Evolutionary conservation across 2,888 invertebrate genomes (phyloP), one percentile per base, ranked within the genome.

Genomic region (Zygothrica quintamaculata): DNA sequence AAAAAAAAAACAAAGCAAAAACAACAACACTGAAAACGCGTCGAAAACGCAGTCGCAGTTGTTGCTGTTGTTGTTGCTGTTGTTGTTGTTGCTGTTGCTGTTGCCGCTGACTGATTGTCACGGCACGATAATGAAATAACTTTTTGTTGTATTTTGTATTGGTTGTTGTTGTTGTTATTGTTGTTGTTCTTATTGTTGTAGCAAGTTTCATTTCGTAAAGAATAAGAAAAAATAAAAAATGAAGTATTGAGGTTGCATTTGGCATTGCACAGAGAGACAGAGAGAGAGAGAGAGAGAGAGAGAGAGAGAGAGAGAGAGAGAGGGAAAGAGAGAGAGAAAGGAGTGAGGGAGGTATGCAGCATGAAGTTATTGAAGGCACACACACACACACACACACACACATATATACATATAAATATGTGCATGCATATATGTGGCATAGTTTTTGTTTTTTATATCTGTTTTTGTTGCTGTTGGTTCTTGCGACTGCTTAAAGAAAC

Each of bases 111-210:
- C 84, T 86, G 84, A 86, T 81, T 81, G 81, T 79, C 80, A 67
- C 61, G 70, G 69, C 76, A 64, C 73, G 85, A 80, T 80, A 80
- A 75, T 82, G 79, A 82, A 85, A 79, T 69, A 82, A 73, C 69
- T 65, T 65, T 46, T 59, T 58, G 26, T 47, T 34, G 36, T 55
- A 34, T 0, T 42, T 16, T 15, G n/a, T 7, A 15, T 18, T 22
- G 15, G 34, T 36, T 40, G 29, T 57, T 34, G 12, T 18, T 12
- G 16, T 56, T 33, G 9, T 1, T 13, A 18, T 13, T 9, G 48
- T 12, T 22, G 47, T 57, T 34, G 12, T 18, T 12, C 13, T 56
- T 33, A 7, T 1, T 39, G 55, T 12, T 40, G 33, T 56, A 37
- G 47, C 11, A 47, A 55, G 47, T 22, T 52, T 51, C 26, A 15